phyloP scores from a whole-genome alignment of 2,797 vertebrate species.

The Pseudochaenichthys georgianus region DNA sequence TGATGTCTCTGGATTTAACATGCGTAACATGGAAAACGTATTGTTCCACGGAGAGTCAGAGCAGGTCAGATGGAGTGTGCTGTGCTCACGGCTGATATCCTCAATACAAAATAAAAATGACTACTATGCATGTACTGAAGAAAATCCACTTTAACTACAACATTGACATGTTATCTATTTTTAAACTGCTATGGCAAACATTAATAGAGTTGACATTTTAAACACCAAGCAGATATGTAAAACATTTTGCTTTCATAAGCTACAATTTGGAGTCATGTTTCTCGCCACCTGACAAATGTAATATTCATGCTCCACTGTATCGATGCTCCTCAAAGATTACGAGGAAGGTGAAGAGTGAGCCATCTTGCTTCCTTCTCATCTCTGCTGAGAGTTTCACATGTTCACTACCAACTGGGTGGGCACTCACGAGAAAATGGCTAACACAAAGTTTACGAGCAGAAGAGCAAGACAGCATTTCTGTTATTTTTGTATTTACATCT shows the following conservation, averaged over 20 bases:
- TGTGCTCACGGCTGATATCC: neutral
- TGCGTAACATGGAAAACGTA: constrained; percentile 8
- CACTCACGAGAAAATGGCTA: too few species aligned
- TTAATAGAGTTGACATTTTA: constrained; percentile 10
- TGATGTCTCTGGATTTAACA: constrained; percentile 22
- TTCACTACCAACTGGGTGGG: too few species aligned
- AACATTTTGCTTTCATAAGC: neutral
- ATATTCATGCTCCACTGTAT: too few species aligned
- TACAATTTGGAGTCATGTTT: too few species aligned
- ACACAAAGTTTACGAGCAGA: too few species aligned
- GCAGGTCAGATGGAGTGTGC: neutral
- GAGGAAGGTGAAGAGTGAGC: too few species aligned
- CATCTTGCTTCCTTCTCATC: too few species aligned
- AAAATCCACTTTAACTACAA: constrained; percentile 3
- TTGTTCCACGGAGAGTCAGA: constrained; percentile 6
- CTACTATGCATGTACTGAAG: neutral
- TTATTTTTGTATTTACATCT: too few species aligned
- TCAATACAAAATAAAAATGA: constrained; percentile 16
- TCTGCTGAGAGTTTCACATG: too few species aligned
- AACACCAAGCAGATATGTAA: neutral
- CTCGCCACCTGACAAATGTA: too few species aligned
- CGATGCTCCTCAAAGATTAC: too few species aligned
- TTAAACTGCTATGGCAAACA: constrained; percentile 11
- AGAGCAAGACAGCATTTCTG: too few species aligned
- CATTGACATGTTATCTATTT: constrained; percentile 23